A percentile compares a stretch with the other conserved stretches of the same genome.
These are phyloP conservation scores for Colaptes auratus DNA, from an alignment of 2,113 vertebrate species.

Conservation along the genomic window DNA sequence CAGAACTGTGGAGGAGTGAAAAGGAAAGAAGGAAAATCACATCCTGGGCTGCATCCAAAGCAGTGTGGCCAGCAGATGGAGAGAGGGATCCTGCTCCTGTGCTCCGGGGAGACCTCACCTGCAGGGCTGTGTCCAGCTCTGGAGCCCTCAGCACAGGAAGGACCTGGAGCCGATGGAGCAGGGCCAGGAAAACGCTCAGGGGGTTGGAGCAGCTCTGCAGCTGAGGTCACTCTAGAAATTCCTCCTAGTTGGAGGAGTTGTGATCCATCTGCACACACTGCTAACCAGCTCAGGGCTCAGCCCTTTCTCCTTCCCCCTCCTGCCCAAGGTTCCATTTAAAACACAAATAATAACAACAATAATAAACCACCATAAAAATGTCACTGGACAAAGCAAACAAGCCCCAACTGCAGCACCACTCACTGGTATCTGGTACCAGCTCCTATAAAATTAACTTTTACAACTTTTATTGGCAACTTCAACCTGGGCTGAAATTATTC, in stretches of 20 bases:
- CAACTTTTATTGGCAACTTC: conserved; percentile 39
- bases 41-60: too few relatives aligned
- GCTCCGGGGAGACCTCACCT: too few relatives aligned
- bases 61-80: too few relatives aligned
- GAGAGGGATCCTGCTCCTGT: too few relatives aligned
- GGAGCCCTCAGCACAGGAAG: too few relatives aligned
- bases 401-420: neutral
- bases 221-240: neutral
- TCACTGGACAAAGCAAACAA: conserved; percentile 34
- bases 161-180: too few relatives aligned
- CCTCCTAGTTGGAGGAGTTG: neutral
- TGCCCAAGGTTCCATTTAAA: neutral
- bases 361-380: conserved; percentile 49
- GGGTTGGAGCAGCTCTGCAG: neutral
- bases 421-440: neutral
- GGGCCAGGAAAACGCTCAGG: too few relatives aligned
- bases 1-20: neutral
- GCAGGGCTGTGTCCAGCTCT: too few relatives aligned
- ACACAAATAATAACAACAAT: conserved; percentile 53
- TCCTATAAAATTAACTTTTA: conserved; percentile 60
- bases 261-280: neutral
- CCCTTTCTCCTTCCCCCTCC: neutral
- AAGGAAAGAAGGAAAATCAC: too few relatives aligned
- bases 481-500: conserved; percentile 45
- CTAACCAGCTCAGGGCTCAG: conserved; percentile 1